These are phyloP conservation scores for Pseudeuparius sepicola DNA, from an alignment of 2,888 invertebrate genomes.

Conservation along the genomic window DNA sequence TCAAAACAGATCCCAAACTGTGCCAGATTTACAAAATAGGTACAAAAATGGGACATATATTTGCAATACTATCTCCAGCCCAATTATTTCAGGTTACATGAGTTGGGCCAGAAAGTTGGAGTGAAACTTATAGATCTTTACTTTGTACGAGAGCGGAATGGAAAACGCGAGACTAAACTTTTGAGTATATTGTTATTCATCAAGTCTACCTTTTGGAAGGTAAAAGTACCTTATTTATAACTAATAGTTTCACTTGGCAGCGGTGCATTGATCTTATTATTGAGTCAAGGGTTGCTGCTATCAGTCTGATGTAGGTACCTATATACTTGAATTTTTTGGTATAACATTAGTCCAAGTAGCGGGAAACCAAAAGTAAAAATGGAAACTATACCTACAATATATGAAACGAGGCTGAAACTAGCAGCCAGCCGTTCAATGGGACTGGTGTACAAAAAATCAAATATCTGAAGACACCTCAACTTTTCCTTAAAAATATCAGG, in stretches of 20 bases:
- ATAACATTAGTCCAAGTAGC: no score
- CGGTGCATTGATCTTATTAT: not conserved
- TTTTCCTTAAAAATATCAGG: no score
- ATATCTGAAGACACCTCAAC: no score
- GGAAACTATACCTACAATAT: no score
- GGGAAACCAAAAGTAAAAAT: no score
- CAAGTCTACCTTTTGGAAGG: conserved; percentile 96
- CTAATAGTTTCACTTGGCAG: not conserved
- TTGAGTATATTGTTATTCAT: conserved; percentile 91
- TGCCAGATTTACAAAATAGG: conserved; percentile 92
- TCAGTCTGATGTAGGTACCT: no score
- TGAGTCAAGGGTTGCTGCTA: no score
- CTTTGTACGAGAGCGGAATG: conserved; percentile 85
- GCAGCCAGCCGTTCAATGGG: no score
- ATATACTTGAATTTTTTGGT: no score
- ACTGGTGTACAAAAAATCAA: no score
- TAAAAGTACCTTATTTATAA: conserved; percentile 35
- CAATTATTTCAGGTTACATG: conserved; percentile 62
- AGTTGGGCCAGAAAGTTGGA: conserved; percentile 93
- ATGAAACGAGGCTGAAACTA: no score
- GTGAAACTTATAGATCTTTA: conserved; percentile 86
- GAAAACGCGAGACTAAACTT: conserved; percentile 90
- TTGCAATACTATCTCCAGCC: not conserved
- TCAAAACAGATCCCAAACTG: conserved; percentile 89
- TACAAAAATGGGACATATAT: conserved; percentile 32